phyloP scores from a whole-genome alignment of 2,113 vertebrate species.

The Desmodus rotundus region DNA sequence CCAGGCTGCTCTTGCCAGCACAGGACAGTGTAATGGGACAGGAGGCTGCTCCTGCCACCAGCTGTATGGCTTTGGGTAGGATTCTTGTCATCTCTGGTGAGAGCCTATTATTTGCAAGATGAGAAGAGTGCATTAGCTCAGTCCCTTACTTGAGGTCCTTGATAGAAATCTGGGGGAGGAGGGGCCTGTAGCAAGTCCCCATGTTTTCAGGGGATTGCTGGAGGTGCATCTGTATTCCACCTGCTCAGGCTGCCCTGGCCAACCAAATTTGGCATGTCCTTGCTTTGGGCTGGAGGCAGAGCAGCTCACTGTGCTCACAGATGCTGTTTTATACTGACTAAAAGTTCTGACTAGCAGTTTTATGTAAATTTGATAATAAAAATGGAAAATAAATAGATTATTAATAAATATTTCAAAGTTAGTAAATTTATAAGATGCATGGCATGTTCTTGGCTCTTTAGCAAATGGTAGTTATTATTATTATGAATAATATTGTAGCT shows the following conservation, averaged over 20 bases:
- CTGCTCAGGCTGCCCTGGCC: background rate
- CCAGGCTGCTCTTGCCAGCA: background rate
- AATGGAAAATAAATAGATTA: constrained; percentile 14
- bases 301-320: background rate
- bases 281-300: background rate
- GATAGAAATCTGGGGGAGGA: background rate
- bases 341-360: background rate
- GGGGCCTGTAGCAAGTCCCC: background rate
- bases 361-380: background rate
- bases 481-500: background rate
- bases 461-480: constrained; percentile 17
- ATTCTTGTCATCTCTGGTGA: background rate
- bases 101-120: background rate
- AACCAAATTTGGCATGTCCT: background rate
- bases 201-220: background rate
- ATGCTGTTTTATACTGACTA: background rate
- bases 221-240: background rate
- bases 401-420: constrained; percentile 35
- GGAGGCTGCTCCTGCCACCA: background rate
- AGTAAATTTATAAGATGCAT: background rate
- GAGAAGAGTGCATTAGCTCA: background rate
- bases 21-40: background rate
- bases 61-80: background rate
- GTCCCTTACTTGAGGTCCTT: background rate
- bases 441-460: background rate